phyloP scores from a whole-genome alignment of 2,888 invertebrate species.

The Eilema sororculum region DNA sequence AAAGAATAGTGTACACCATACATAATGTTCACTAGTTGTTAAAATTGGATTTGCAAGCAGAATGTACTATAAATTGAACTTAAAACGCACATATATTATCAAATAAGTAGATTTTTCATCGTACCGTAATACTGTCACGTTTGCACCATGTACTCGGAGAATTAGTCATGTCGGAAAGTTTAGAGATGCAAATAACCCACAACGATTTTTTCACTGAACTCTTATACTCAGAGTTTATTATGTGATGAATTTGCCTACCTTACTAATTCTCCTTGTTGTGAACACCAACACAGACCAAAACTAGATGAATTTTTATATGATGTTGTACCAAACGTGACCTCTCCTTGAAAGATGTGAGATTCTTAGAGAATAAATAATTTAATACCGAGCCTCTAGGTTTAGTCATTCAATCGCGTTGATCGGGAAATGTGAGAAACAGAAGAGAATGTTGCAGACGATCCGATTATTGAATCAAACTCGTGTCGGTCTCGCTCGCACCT shows the following conservation, averaged over 20 bases:
- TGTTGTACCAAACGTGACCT: conserved; percentile 58
- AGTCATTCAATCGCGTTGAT: conserved; percentile 47
- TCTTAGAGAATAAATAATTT: conserved; percentile 69
- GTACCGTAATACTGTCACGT: conserved; percentile 54
- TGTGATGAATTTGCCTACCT: conserved; percentile 31
- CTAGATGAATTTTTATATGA: conserved; percentile 37
- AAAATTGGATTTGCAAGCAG: conserved; percentile 63
- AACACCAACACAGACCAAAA: conserved; percentile 31
- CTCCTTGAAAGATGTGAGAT: conserved; percentile 68
- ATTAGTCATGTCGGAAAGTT: conserved; percentile 45
- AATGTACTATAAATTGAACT: conserved; percentile 74
- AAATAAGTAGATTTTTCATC: conserved; percentile 70
- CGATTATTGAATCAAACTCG: conserved; percentile 62
- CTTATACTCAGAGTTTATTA: conserved; percentile 37
- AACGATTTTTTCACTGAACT: conserved; percentile 33
- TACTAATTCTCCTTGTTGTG: conserved; percentile 31
- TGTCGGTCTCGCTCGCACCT: conserved; percentile 51
- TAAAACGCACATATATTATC: conserved; percentile 76
- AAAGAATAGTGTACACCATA: conserved; percentile 40
- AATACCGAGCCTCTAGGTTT: conserved; percentile 67
- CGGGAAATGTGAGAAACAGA: conserved; percentile 53
- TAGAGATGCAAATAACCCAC: conserved; percentile 41
- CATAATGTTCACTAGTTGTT: conserved; percentile 68
- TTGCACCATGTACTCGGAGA: conserved; percentile 31
- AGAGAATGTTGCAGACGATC: conserved; percentile 58